These are phyloP conservation scores for Drosophila lowei DNA, from an alignment of 1,140 invertebrate species.

Conservation along the genomic window DNA sequence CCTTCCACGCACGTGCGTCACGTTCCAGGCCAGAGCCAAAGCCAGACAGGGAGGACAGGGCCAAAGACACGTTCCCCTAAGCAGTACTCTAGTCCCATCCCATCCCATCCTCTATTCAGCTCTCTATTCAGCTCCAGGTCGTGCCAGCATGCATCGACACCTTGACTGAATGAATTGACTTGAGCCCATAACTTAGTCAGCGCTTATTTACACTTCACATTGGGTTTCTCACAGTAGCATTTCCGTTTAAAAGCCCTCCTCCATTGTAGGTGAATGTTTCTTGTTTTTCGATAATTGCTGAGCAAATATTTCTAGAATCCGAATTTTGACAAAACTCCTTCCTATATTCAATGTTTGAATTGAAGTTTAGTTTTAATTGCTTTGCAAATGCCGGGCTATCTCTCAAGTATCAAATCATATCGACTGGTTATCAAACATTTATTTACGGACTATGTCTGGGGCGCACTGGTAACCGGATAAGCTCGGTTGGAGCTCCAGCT, in stretches of 20 bases:
- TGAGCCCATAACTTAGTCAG: conserved; percentile 48
- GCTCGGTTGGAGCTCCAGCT: conserved; percentile 5
- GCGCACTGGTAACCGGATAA: conserved; percentile 8
- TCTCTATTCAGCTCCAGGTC: conserved; percentile 29
- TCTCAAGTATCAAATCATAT: conserved; percentile 27
- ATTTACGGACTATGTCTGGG: conserved; percentile 41
- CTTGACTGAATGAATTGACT: conserved; percentile 61
- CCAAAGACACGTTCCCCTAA: conserved; percentile 48
- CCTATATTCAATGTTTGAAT: conserved; percentile 13
- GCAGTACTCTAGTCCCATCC: background rate
- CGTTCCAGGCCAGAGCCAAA: conserved; percentile 34
- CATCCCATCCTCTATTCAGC: background rate
- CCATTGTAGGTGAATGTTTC: background rate
- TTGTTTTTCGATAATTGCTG: conserved; percentile 4
- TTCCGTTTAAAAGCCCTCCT: background rate
- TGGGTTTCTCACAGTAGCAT: conserved; percentile 23
- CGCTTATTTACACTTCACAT: conserved; percentile 68
- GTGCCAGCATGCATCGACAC: conserved; percentile 52
- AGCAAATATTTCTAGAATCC: conserved; percentile 8
- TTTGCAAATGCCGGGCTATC: conserved; percentile 12
- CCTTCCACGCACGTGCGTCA: conserved; percentile 63
- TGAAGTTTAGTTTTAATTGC: conserved; percentile 36
- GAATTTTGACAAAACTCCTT: background rate
- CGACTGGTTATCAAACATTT: conserved; percentile 74
- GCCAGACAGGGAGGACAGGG: conserved; percentile 19